A percentile compares a stretch with the other conserved stretches of the same genome.
phyloP scores from a whole-genome alignment of 2,888 invertebrate genomes.

The Nephrotoma flavescens region DNA sequence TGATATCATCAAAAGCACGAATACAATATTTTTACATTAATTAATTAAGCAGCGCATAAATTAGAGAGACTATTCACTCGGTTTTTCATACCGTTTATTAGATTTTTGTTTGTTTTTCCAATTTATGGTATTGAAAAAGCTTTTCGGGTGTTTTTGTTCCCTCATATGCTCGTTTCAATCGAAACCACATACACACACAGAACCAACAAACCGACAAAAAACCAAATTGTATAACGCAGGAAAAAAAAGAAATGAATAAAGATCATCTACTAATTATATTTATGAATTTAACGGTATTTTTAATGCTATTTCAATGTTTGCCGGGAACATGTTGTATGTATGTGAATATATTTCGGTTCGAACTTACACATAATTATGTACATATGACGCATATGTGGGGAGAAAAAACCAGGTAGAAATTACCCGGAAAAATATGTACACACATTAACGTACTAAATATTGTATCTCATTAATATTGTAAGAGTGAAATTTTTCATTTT shows the following conservation, averaged over 20 bases:
- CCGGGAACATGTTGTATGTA: not conserved
- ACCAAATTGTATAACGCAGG: not conserved
- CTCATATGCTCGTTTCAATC: not conserved
- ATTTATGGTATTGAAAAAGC: not conserved
- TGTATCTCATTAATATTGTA: not conserved
- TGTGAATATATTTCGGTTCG: not conserved
- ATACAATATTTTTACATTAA: not conserved
- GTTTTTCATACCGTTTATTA: not conserved
- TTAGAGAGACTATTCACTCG: not conserved
- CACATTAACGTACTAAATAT: not conserved
- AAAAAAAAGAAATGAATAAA: not conserved
- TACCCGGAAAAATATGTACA: not conserved
- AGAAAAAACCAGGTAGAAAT: not conserved
- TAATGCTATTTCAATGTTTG: not conserved
- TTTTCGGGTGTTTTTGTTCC: not conserved
- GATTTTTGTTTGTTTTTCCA: not conserved
- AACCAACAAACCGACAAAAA: not conserved
- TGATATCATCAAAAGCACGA: not conserved
- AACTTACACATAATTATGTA: not conserved
- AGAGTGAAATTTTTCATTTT: not conserved
- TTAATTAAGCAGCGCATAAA: not conserved
- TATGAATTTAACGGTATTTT: not conserved
- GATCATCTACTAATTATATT: not conserved
- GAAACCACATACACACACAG: not conserved
- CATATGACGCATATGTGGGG: not conserved